Conservation (phyloP, 2,113 vertebrate species). For the Lates calcarifer region DNA sequence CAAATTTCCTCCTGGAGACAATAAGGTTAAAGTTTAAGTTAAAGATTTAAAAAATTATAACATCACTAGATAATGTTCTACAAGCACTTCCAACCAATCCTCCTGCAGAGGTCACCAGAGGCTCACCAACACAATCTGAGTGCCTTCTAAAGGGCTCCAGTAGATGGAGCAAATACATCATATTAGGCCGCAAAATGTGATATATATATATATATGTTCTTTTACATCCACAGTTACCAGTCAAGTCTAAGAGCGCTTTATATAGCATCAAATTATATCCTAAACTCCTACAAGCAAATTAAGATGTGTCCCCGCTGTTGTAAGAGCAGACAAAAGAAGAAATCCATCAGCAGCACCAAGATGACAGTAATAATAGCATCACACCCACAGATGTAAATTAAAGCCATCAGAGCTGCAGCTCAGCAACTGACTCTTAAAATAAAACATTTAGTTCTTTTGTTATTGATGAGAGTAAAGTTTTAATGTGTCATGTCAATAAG, state of each 20-base stretch:
- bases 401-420: conserved; percentile 24
- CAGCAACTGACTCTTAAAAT: conserved; percentile 29
- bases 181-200: neutral
- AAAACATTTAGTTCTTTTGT: neutral
- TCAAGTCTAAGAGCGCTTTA: conserved; percentile 27
- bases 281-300: conserved; percentile 36
- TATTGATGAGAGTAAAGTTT: neutral
- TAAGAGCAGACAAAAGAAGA: conserved; percentile 42
- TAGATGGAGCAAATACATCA: conserved; percentile 39
- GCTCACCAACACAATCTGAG: neutral
- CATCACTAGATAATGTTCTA: neutral
- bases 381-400: conserved; percentile 38
- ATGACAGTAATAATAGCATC: conserved; percentile 51
- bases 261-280: conserved; percentile 43
- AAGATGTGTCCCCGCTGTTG: conserved; percentile 19
- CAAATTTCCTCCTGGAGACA: neutral
- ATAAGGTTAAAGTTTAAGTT: neutral
- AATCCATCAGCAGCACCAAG: conserved; percentile 14
- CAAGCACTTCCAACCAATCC: neutral
- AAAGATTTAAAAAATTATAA: neutral
- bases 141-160: conserved; percentile 24
- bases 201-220: too few relatives aligned
- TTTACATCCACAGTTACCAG: neutral
- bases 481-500: neutral
- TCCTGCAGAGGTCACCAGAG: conserved; percentile 66